phyloP scores from a whole-genome alignment of 2,113 vertebrate genomes.

The Cygnus atratus region DNA sequence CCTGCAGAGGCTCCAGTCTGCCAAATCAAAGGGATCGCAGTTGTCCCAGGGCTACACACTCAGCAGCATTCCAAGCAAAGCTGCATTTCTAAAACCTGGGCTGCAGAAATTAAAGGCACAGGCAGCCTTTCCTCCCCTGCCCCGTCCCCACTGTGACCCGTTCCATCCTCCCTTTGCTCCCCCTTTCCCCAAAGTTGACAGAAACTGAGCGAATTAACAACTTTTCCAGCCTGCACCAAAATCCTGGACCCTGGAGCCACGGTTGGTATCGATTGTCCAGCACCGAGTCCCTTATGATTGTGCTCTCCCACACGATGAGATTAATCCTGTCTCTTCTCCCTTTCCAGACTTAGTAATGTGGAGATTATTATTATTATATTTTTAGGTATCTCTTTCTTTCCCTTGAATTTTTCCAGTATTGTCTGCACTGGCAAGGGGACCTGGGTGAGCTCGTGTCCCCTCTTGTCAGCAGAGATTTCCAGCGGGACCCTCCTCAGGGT shows the following conservation, averaged over 20 bases:
- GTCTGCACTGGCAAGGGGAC: neutral
- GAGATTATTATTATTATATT: neutral
- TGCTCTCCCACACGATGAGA: neutral
- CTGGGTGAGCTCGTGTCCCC: neutral
- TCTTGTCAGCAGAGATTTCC: neutral
- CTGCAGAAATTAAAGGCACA: conserved; percentile 45
- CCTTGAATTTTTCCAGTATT: neutral
- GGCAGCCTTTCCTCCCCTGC: neutral
- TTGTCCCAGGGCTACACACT: conserved; percentile 67
- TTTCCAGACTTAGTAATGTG: neutral
- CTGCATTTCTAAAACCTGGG: conserved; percentile 35
- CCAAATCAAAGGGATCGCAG: conserved; percentile 63
- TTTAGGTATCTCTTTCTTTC: neutral
- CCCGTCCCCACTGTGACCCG: neutral
- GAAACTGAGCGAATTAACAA: neutral
- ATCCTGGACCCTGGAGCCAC: neutral
- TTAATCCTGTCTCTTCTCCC: neutral
- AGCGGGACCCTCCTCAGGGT: no score
- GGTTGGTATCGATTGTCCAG: neutral
- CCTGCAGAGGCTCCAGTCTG: conserved; percentile 60
- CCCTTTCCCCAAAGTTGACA: accelerated
- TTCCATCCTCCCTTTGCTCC: neutral
- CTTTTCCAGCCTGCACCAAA: neutral
- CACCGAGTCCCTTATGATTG: neutral
- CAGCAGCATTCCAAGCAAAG: conserved; percentile 56